A percentile compares a stretch with the other conserved stretches of the same genome.
phyloP scores from a whole-genome alignment of 1,140 invertebrate species.

The Drosophila oshimai region DNA sequence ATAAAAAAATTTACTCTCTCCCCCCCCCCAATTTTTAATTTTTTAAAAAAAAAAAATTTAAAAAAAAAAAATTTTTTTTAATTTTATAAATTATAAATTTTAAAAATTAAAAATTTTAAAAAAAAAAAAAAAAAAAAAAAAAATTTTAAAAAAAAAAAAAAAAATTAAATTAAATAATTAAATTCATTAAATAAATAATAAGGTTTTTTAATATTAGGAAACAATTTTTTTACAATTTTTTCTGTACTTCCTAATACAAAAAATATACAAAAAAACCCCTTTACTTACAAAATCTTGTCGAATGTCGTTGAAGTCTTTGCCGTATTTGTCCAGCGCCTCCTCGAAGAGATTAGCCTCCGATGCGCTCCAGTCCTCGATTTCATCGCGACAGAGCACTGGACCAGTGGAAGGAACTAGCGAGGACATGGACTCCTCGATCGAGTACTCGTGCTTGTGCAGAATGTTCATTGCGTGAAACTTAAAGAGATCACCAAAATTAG shows the following conservation, averaged over 20 bases:
- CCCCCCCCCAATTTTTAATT: too few species aligned
- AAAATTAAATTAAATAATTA: too few species aligned
- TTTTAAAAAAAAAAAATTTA: too few species aligned
- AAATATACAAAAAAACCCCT: too few species aligned
- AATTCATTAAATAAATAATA: too few species aligned
- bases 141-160: too few species aligned
- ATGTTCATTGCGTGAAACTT: conserved; percentile 99
- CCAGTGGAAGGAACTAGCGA: conserved; percentile 97
- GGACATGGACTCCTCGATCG: conserved; percentile 94
- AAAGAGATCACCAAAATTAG: neutral
- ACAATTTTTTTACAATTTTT: too few species aligned
- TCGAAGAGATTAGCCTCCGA: conserved; percentile 99
- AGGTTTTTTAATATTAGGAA: too few species aligned
- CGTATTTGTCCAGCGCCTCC: conserved; percentile 99
- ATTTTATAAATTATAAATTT: neutral
- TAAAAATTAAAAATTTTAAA: neutral
- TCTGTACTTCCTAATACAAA: too few species aligned
- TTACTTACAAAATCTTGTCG: conserved; percentile 97
- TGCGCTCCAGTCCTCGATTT: conserved; percentile 99
- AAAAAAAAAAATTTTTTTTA: neutral
- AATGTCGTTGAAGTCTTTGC: conserved; percentile 99
- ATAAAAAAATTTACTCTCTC: too few species aligned
- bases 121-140: neutral
- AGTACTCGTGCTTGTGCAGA: conserved; percentile 96
- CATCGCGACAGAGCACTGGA: conserved; percentile 98